Conservation (phyloP, 53 echinoderm and acorn worm species). For the Stichopus horrens region DNA sequence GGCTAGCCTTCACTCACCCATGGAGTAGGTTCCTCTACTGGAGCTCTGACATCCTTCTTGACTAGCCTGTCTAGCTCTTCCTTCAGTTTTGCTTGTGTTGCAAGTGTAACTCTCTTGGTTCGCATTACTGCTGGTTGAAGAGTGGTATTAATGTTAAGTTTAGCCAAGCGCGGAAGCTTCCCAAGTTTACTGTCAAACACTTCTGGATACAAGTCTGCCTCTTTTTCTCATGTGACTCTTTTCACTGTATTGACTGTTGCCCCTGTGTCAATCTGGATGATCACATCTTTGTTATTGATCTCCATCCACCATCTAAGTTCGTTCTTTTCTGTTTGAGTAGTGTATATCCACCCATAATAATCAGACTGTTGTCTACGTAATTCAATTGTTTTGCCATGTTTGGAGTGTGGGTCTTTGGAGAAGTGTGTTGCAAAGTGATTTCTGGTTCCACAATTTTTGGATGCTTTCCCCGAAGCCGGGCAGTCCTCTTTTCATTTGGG, state of each 20-base stretch:
- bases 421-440: slow-evolving; percentile 37
- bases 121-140: slow-evolving; percentile 44
- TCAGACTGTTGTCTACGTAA: slow-evolving; percentile 20
- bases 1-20: slow-evolving; percentile 64
- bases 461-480: slow-evolving; percentile 57
- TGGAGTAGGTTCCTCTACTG: slow-evolving; percentile 56
- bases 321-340: slow-evolving; percentile 12
- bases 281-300: slow-evolving; percentile 41
- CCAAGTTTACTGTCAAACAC: slow-evolving; percentile 52
- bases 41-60: slow-evolving; percentile 49
- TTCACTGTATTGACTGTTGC: slow-evolving; percentile 59
- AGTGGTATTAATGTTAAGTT: slow-evolving; percentile 33
- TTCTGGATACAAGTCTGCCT: slow-evolving; percentile 45
- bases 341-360: slow-evolving; percentile 45
- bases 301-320: slow-evolving; percentile 55
- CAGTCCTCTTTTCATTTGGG: slow-evolving; percentile 52
- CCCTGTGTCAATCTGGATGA: slow-evolving; percentile 73
- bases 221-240: slow-evolving; percentile 21
- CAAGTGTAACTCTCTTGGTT: slow-evolving; percentile 50
- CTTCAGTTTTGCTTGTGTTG: slow-evolving; percentile 58
- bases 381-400: neutral
- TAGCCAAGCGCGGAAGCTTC: slow-evolving; percentile 46
- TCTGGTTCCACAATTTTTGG: slow-evolving; percentile 25
- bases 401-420: neutral
- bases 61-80: slow-evolving; percentile 50